Percentiles rank a stretch among this genome's conserved stretches.
These are phyloP conservation scores for Eptatretus atami DNA, from an alignment of 2,797 vertebrate species.

Conservation along the genomic window DNA sequence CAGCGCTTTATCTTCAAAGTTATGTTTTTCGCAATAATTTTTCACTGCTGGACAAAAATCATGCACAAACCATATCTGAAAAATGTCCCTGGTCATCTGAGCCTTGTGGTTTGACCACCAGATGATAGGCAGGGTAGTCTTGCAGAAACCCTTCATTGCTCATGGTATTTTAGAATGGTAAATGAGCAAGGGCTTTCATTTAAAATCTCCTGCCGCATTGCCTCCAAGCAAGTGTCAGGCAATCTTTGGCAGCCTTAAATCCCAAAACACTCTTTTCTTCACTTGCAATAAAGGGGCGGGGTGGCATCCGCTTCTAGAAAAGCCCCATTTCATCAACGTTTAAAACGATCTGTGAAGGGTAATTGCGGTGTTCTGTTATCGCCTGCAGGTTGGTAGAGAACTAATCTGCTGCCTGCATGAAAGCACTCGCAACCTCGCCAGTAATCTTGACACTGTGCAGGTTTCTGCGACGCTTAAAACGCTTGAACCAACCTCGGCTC, in stretches of 20 bases:
- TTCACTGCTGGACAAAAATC: too few relatives aligned
- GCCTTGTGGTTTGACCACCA: not conserved
- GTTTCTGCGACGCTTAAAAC: too few relatives aligned
- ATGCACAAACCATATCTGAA: too few relatives aligned
- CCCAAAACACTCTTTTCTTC: not conserved
- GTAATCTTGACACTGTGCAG: too few relatives aligned
- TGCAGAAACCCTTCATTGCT: not conserved
- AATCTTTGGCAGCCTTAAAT: not conserved
- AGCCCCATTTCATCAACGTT: conserved; percentile 1
- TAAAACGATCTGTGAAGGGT: not conserved
- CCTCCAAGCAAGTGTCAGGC: not conserved
- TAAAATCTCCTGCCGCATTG: not conserved
- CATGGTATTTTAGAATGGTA: not conserved
- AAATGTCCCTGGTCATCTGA: not conserved
- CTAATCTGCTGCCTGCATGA: not conserved
- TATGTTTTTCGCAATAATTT: too few relatives aligned
- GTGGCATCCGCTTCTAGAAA: not conserved
- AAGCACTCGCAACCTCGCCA: not conserved
- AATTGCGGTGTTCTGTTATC: not conserved
- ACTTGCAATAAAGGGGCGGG: too few relatives aligned
- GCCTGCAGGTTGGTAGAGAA: not conserved
- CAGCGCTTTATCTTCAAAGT: too few relatives aligned
- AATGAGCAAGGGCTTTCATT: not conserved
- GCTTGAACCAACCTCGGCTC: too few relatives aligned
- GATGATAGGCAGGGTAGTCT: not conserved